Percentiles rank a stretch among this genome's conserved stretches.
phyloP scores from a whole-genome alignment of 2,888 invertebrate species.

The Hypselothyrea guttata region DNA sequence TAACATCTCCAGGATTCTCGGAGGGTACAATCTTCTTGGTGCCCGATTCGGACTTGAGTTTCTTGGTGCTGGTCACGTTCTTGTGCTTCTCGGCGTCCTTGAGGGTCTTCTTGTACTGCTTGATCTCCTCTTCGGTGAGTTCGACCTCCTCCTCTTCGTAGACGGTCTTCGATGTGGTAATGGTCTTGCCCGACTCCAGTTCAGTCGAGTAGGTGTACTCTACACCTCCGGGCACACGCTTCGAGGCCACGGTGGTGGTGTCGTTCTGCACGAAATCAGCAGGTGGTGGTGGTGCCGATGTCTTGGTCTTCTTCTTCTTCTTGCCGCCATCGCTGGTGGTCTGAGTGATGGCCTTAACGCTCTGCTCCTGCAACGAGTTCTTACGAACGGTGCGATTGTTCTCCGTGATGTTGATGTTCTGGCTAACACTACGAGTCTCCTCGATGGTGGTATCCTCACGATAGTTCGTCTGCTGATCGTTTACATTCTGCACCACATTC shows the following conservation, averaged over 20 bases:
- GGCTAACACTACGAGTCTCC: conserved; percentile 77
- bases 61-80: conserved; percentile 80
- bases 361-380: conserved; percentile 80
- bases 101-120: conserved; percentile 79
- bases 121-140: conserved; percentile 81
- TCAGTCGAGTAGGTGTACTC: conserved; percentile 80
- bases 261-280: conserved; percentile 80
- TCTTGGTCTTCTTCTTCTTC: conserved; percentile 78
- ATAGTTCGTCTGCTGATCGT: conserved; percentile 62
- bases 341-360: conserved; percentile 68
- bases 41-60: conserved; percentile 80
- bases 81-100: conserved; percentile 82
- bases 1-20: conserved; percentile 82
- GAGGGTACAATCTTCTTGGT: conserved; percentile 82
- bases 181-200: conserved; percentile 80
- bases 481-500: conserved; percentile 58
- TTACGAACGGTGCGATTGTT: conserved; percentile 80
- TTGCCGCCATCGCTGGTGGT: conserved; percentile 57
- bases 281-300: conserved; percentile 79
- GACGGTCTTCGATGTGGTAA: conserved; percentile 81
- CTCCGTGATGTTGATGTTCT: conserved; percentile 79
- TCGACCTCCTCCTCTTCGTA: conserved; percentile 81
- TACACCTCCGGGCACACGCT: conserved; percentile 79
- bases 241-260: conserved; percentile 76
- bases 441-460: conserved; percentile 78